These are phyloP conservation scores for Aproaerema taeniolella DNA, from an alignment of 2,888 invertebrate genomes.

Conservation along the genomic window DNA sequence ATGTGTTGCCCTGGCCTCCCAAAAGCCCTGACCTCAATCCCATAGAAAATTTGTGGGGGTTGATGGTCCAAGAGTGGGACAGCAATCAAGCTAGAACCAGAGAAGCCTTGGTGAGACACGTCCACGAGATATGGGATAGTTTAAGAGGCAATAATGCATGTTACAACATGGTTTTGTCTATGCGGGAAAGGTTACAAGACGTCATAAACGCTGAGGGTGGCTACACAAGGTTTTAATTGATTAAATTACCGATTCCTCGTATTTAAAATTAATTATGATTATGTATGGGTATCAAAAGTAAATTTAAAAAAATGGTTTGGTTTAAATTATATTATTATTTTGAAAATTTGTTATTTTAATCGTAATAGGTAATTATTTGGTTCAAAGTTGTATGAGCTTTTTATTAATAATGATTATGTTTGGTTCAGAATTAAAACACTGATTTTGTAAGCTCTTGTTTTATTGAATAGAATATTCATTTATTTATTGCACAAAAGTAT, in stretches of 20 bases:
- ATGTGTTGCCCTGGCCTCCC: constrained; percentile 8
- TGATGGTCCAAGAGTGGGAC: constrained; percentile 20
- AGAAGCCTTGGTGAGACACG: constrained; percentile 9
- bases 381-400: background rate
- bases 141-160: constrained; percentile 15
- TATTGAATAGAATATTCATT: no score
- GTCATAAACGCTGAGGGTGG: constrained; percentile 5
- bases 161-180: constrained; percentile 11
- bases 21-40: constrained; percentile 19
- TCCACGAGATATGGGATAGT: constrained; percentile 14
- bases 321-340: background rate
- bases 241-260: background rate
- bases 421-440: background rate
- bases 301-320: background rate
- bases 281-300: background rate
- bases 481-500: no score
- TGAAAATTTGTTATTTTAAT: background rate
- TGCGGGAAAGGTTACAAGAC: constrained; percentile 16
- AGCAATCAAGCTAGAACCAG: constrained; percentile 7
- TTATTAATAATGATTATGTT: background rate
- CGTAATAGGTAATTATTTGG: background rate
- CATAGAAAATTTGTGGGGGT: constrained; percentile 19
- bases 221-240: background rate
- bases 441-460: background rate
- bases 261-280: background rate